These are phyloP conservation scores for Siniperca undulata DNA, from an alignment of 2,797 vertebrate genomes.

Conservation along the genomic window DNA sequence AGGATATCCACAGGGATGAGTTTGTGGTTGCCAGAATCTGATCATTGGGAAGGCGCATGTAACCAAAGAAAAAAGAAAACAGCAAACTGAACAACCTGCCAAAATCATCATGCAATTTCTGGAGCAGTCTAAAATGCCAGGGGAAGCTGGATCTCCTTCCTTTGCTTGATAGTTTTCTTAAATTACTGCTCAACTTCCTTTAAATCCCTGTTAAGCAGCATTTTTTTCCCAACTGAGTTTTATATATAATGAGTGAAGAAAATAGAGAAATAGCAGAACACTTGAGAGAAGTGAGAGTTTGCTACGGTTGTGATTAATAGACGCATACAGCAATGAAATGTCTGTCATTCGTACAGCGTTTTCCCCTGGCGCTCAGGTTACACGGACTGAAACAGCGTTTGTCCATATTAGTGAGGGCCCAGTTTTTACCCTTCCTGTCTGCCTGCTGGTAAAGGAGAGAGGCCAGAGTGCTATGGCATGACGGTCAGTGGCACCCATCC, in stretches of 20 bases:
- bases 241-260: conserved; percentile 34
- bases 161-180: conserved; percentile 63
- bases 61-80: conserved; percentile 65
- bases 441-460: conserved; percentile 72
- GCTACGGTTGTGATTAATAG: conserved; percentile 70
- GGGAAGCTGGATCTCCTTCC: conserved; percentile 63
- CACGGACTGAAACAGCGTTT: conserved; percentile 73
- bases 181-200: conserved; percentile 61
- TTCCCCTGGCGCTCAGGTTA: conserved; percentile 71
- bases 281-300: conserved; percentile 30
- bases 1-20: conserved; percentile 57
- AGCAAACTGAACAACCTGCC: conserved; percentile 56
- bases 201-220: conserved; percentile 45
- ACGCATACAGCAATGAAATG: conserved; percentile 66
- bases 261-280: conserved; percentile 46
- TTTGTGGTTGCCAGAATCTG: conserved; percentile 61
- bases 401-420: conserved; percentile 66
- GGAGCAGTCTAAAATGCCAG: conserved; percentile 54
- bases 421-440: conserved; percentile 78
- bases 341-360: conserved; percentile 70
- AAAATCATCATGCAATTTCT: conserved; percentile 69
- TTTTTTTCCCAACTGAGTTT: conserved; percentile 33
- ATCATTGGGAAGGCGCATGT: conserved; percentile 57
- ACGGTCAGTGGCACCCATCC: conserved; percentile 78
- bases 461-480: conserved; percentile 70